Percentiles rank a stretch among this genome's conserved stretches.
phyloP scores from a whole-genome alignment of 1,140 invertebrate genomes.

The Aleiodes sp. region DNA sequence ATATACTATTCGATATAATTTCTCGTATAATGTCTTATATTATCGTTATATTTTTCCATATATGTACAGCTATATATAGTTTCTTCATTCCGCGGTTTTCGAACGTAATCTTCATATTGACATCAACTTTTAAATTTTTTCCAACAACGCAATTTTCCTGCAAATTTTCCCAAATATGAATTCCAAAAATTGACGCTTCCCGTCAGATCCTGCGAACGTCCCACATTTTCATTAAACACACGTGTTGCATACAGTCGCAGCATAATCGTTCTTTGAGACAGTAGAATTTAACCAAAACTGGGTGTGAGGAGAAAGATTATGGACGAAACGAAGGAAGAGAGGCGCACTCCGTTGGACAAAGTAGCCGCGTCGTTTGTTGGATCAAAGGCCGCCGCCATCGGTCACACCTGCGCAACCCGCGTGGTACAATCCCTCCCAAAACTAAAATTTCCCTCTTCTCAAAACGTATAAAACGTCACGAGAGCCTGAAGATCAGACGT shows the following conservation, averaged over 20 bases:
- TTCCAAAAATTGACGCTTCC: too few relatives aligned
- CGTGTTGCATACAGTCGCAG: constrained; percentile 4
- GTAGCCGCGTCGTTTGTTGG: constrained; percentile 52
- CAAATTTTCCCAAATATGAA: too few relatives aligned
- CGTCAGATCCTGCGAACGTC: too few relatives aligned
- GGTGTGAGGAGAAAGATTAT: constrained; percentile 17
- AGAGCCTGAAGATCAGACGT: not conserved
- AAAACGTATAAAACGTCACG: not conserved
- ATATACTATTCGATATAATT: too few relatives aligned
- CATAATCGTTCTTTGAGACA: constrained; percentile 11
- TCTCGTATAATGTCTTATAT: too few relatives aligned
- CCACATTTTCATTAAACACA: too few relatives aligned
- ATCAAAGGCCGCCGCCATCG: constrained; percentile 62
- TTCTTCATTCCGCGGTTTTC: too few relatives aligned
- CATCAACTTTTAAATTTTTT: too few relatives aligned
- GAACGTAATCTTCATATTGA: too few relatives aligned
- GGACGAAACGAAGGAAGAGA: not conserved
- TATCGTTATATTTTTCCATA: too few relatives aligned
- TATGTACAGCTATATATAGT: too few relatives aligned
- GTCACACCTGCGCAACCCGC: constrained; percentile 60
- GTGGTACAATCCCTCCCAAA: constrained; percentile 52
- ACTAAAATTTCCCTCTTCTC: constrained; percentile 33
- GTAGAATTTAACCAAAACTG: constrained; percentile 5
- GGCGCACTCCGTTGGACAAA: constrained; percentile 51
- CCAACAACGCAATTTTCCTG: too few relatives aligned